A percentile compares a stretch with the other conserved stretches of the same genome.
These are phyloP conservation scores for Conopomorpha cramerella DNA, from an alignment of 1,140 invertebrate species.

Conservation along the genomic window DNA sequence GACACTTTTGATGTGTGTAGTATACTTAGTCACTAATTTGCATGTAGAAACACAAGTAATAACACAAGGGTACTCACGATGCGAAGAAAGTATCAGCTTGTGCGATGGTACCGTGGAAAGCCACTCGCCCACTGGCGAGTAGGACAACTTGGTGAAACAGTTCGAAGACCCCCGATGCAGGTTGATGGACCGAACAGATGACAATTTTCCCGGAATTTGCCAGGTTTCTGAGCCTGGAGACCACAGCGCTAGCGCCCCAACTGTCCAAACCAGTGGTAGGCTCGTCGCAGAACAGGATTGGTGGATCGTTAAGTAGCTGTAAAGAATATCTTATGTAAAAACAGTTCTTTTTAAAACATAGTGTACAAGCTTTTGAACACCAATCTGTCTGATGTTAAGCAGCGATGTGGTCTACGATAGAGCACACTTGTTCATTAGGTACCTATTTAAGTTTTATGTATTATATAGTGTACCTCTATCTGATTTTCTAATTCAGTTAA, in stretches of 20 bases:
- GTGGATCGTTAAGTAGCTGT: conserved; percentile 75
- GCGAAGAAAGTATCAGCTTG: conserved; percentile 68
- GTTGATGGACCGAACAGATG: conserved; percentile 86
- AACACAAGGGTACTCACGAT: conserved; percentile 64
- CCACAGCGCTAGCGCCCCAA: conserved; percentile 75
- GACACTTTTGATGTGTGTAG: too few species aligned
- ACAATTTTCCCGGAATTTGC: conserved; percentile 74
- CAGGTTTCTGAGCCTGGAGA: conserved; percentile 69
- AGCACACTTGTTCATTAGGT: too few species aligned
- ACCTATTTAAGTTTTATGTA: too few species aligned
- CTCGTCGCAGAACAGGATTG: conserved; percentile 81
- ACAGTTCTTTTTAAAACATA: too few species aligned
- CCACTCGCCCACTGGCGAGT: conserved; percentile 77
- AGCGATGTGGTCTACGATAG: too few species aligned
- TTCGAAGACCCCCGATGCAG: conserved; percentile 81
- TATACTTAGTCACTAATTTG: too few species aligned
- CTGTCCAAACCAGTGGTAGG: conserved; percentile 85
- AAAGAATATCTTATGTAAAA: too few species aligned
- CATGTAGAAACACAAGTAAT: too few species aligned
- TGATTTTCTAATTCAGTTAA: too few species aligned
- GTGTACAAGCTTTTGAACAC: too few species aligned
- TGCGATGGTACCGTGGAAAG: conserved; percentile 75
- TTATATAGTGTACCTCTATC: too few species aligned
- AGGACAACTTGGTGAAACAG: conserved; percentile 81
- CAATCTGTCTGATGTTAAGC: too few species aligned